Evolutionary conservation across 2,888 invertebrate species (phyloP).

Genomic region (Lydus trimaculatus): DNA sequence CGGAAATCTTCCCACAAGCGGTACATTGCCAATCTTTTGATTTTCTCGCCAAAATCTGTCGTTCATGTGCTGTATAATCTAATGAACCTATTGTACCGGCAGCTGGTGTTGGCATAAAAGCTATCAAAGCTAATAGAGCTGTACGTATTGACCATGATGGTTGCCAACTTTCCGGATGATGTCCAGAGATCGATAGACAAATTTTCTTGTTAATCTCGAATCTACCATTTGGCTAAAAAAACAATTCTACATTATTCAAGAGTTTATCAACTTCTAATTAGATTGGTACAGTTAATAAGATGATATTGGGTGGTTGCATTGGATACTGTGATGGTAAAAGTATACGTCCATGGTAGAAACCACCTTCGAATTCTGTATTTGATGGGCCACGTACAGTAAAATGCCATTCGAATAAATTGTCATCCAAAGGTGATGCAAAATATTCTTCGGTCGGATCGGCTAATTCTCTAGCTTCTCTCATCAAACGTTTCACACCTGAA

Average conservation of each 20-base stretch:
- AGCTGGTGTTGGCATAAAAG: conserved; percentile 92
- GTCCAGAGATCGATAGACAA: conserved; percentile 92
- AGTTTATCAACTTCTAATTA: neutral
- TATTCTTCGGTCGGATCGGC: conserved; percentile 89
- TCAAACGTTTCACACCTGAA: conserved; percentile 88
- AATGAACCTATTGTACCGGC: conserved; percentile 91
- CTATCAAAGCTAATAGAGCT: conserved; percentile 88
- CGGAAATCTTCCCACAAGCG: conserved; percentile 67
- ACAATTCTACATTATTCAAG: neutral
- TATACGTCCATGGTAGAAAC: conserved; percentile 92
- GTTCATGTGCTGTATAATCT: conserved; percentile 86
- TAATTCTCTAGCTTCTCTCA: conserved; percentile 90
- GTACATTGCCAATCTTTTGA: conserved; percentile 71
- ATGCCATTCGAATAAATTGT: conserved; percentile 98
- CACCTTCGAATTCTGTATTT: conserved; percentile 88
- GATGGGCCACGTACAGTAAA: conserved; percentile 92
- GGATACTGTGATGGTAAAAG: conserved; percentile 93
- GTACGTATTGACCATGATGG: conserved; percentile 97
- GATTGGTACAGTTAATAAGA: conserved; percentile 77
- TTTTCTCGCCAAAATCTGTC: conserved; percentile 79
- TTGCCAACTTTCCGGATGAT: conserved; percentile 98
- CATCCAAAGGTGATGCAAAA: conserved; percentile 88
- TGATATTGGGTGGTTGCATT: conserved; percentile 97
- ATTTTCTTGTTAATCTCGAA: conserved; percentile 95
- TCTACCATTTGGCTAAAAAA: conserved; percentile 83